A percentile compares a stretch with the other conserved stretches of the same genome.
phyloP scores from a whole-genome alignment of 64 coral and sea anemone genomes.

The Dendronephthya gigantea region DNA sequence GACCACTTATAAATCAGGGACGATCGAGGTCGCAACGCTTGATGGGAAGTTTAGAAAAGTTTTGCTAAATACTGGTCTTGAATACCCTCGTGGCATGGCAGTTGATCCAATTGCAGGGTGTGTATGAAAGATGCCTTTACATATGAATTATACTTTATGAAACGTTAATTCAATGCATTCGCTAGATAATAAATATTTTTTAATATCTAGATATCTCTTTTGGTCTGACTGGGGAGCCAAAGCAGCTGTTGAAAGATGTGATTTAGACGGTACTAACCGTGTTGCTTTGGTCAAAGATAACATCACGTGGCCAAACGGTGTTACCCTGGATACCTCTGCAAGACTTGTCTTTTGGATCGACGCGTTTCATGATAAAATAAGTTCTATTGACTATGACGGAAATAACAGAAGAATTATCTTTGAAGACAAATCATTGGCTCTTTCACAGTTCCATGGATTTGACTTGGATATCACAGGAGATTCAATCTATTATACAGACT shows the following conservation, averaged over 20 bases:
- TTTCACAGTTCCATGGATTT: not conserved
- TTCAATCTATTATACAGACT: not conserved
- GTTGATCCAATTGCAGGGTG: slow-evolving; percentile 79
- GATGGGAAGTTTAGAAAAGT: slow-evolving; percentile 56
- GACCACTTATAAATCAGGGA: slow-evolving; percentile 66
- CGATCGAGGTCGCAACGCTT: slow-evolving; percentile 65
- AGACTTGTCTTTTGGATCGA: slow-evolving; percentile 5
- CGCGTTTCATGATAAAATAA: not conserved
- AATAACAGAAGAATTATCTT: not conserved
- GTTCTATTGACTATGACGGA: not conserved
- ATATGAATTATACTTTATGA: too few species aligned
- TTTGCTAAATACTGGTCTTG: slow-evolving; percentile 48
- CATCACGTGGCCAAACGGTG: slow-evolving; percentile 1
- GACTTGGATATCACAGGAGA: not conserved
- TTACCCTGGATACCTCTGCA: not conserved
- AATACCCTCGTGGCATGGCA: slow-evolving; percentile 69
- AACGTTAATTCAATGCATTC: too few species aligned
- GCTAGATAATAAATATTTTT: not conserved
- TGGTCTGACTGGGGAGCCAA: not conserved
- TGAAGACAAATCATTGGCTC: not conserved
- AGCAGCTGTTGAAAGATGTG: not conserved
- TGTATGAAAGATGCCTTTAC: not conserved
- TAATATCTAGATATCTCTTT: not conserved
- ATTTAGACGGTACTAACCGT: not conserved
- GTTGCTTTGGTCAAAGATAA: not conserved